These are phyloP conservation scores for Galerucella calmariensis DNA, from an alignment of 2,888 invertebrate species.

Conservation along the genomic window DNA sequence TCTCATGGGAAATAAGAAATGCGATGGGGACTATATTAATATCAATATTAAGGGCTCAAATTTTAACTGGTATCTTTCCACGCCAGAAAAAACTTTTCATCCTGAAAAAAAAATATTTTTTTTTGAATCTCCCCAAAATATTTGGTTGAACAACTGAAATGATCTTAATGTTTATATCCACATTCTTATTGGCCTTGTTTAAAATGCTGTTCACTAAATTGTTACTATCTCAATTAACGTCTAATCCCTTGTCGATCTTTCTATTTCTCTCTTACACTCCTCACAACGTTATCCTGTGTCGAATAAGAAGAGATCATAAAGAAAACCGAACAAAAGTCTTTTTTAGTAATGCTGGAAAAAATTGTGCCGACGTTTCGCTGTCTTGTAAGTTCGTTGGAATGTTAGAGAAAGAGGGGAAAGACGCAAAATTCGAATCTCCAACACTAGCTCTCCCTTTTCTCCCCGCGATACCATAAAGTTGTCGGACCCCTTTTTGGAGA, in stretches of 20 bases:
- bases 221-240: not conserved
- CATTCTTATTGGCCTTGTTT: too few species aligned
- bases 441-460: constrained; percentile 9
- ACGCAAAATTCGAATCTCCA: constrained; percentile 27
- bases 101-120: too few species aligned
- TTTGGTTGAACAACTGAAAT: too few species aligned
- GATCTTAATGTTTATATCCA: too few species aligned
- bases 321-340: constrained; percentile 27
- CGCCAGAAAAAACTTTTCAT: too few species aligned
- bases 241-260: not conserved
- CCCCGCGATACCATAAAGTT: constrained; percentile 16
- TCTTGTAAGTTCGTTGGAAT: constrained; percentile 49
- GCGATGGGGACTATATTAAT: too few species aligned
- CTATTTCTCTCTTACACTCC: not conserved
- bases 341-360: constrained; percentile 39
- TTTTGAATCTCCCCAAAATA: too few species aligned
- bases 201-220: too few species aligned
- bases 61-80: too few species aligned
- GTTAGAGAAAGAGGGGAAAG: constrained; percentile 32
- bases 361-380: constrained; percentile 46
- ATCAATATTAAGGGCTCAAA: too few species aligned
- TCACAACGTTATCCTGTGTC: constrained; percentile 36
- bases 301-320: constrained; percentile 30
- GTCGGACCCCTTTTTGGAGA: constrained; percentile 27
- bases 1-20: too few species aligned